Evolutionary conservation across 2,113 vertebrate genomes (phyloP), one percentile per base, ranked within the genome.

Genomic region (Microcebus ravelobensis): DNA sequence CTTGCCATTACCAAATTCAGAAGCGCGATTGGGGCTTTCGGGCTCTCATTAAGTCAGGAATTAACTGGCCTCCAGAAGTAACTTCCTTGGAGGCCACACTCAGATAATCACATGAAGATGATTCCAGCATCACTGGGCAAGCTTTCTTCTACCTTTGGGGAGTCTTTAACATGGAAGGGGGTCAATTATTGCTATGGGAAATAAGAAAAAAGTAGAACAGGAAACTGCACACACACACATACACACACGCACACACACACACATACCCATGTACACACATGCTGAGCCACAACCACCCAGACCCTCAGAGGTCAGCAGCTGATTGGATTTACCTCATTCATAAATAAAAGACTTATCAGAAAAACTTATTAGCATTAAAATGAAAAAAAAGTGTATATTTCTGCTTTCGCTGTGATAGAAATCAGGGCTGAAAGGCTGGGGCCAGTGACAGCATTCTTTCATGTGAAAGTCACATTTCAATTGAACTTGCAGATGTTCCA

Each of bases 1-100:
- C 82, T 92, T 86, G 74, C 89, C 77, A 74, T 94, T 80, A 84
- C 67, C 91, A 86, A 96, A 90, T 73, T 74, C 89, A 87, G 90
- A 93, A 88, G 79, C 87, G 42, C 34, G 68, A 87, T 57, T 86
- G 79, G 89, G 93, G 70, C 80, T 97, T 65, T 55, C 0, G 14
- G 80, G 73, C 89, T 92, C 88, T 91, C 89, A 94, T 94, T 65
- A 95, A 94, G 39, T 89, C 86, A 91, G 87, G 79, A 96, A 94
- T 90, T 82, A 94, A 80, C 74, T 31, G 68, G 79, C 73, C 57
- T 89, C 36, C 18, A 52, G 86, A 86, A 94, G 25, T 42, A 18
- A 93, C 95, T 79, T 96, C 93, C 91, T 89, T 27, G 14, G 83
- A 87, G 83, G 74, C 79, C 85, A 76, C 59, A 57, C 79, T 95